Percentiles rank a stretch among this genome's conserved stretches.
Conservation (phyloP, 64 coral and sea anemone species). For the Pocillopora verrucosa region DNA sequence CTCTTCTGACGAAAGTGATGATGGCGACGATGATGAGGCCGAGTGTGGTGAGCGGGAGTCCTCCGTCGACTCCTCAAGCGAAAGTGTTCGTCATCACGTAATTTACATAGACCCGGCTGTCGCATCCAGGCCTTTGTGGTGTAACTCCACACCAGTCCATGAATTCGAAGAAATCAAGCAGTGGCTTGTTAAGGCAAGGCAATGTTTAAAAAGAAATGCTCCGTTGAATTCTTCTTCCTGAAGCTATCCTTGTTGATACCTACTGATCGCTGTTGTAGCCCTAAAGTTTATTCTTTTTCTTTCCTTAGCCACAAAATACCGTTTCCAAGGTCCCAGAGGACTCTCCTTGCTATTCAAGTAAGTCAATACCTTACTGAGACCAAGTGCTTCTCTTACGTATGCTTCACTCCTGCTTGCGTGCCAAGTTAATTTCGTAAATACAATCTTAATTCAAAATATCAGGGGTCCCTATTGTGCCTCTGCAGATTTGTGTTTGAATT, state of each 20-base stretch:
- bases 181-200: conserved; percentile 21
- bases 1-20: conserved; percentile 10
- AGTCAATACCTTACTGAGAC: background rate
- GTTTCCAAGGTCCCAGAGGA: conserved; percentile 2
- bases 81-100: conserved; percentile 7
- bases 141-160: conserved; percentile 39
- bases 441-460: background rate
- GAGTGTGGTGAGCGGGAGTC: conserved; percentile 8
- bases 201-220: background rate
- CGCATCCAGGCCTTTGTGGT: conserved; percentile 6
- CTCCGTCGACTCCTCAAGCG: background rate
- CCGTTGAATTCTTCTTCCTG: no score
- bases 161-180: conserved; percentile 47
- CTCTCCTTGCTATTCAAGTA: conserved; percentile 18
- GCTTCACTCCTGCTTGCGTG: no score
- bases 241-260: no score
- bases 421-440: no score
- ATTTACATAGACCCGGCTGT: conserved; percentile 22
- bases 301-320: background rate
- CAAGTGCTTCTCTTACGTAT: no score
- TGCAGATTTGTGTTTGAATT: background rate
- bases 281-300: background rate
- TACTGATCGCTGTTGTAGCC: no score
- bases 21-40: background rate
- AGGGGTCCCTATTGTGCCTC: background rate